Conservation (phyloP, 2,797 vertebrate genomes). For the Gymnopithys bicolor region DNA sequence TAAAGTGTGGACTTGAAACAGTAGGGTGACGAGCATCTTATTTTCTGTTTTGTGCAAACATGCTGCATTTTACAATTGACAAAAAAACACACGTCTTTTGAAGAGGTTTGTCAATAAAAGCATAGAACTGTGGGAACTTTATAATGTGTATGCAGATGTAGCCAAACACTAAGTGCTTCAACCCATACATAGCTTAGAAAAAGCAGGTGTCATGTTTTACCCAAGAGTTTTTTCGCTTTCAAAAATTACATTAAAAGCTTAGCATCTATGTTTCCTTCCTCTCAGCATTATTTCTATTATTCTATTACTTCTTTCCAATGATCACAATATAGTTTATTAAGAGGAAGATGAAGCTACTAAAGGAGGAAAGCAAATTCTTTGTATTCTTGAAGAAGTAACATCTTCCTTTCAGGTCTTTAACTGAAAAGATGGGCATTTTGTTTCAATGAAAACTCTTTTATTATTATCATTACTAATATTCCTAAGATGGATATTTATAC, state of each 20-base stretch:
- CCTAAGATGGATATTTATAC: not conserved
- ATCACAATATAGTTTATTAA: not conserved
- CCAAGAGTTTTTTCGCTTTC: not conserved
- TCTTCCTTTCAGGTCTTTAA: not conserved
- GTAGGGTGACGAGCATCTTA: slow-evolving; percentile 44
- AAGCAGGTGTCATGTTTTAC: not conserved
- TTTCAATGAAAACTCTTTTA: not conserved
- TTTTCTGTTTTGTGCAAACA: slow-evolving; percentile 60
- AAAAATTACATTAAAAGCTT: not conserved
- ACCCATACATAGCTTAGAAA: not conserved
- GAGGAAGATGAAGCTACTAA: not conserved
- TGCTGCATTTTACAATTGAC: slow-evolving; percentile 43
- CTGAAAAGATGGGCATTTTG: not conserved
- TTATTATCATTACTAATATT: not conserved
- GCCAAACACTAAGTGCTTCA: not conserved
- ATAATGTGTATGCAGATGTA: not conserved
- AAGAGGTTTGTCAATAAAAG: slow-evolving; percentile 48
- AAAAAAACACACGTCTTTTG: slow-evolving; percentile 17
- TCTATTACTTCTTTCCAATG: not conserved
- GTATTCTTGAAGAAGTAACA: not conserved
- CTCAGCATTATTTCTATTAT: not conserved
- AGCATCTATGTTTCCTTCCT: not conserved
- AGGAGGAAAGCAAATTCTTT: not conserved
- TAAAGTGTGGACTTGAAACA: slow-evolving; percentile 51
- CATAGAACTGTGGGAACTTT: not conserved